Percentiles rank a stretch among this genome's conserved stretches.
phyloP scores from a whole-genome alignment of 1,140 invertebrate species.

The Orchesella cincta region DNA sequence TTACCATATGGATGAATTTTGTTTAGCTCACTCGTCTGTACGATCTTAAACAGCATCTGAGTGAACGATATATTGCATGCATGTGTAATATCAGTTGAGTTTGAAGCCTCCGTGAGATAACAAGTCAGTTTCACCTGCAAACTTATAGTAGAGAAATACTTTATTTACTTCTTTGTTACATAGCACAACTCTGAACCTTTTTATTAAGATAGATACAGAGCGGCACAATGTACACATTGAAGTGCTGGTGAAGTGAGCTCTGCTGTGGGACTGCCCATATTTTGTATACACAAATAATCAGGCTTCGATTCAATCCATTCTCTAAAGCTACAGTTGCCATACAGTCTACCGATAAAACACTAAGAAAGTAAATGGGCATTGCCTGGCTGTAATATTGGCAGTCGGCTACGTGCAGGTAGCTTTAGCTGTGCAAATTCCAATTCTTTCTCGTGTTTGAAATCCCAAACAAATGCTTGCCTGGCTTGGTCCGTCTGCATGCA shows the following conservation, averaged over 20 bases:
- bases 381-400: background rate
- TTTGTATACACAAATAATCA: too few species aligned
- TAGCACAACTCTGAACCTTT: too few species aligned
- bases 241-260: too few species aligned
- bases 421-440: background rate
- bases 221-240: too few species aligned
- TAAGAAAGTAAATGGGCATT: background rate
- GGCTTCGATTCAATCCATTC: too few species aligned
- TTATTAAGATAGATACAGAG: too few species aligned
- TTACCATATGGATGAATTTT: too few species aligned
- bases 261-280: too few species aligned
- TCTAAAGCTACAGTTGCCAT: too few species aligned
- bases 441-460: background rate
- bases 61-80: background rate
- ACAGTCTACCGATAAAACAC: background rate
- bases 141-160: constrained; percentile 9
- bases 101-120: constrained; percentile 34
- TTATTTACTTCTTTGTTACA: constrained; percentile 17
- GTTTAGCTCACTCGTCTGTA: too few species aligned
- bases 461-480: background rate
- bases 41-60: too few species aligned
- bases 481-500: background rate
- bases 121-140: constrained; percentile 40
- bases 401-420: background rate
- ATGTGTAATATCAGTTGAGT: constrained; percentile 27